These are phyloP conservation scores for Acrossocheilus wenchowensis DNA, from an alignment of 2,797 vertebrate species.

Conservation along the genomic window DNA sequence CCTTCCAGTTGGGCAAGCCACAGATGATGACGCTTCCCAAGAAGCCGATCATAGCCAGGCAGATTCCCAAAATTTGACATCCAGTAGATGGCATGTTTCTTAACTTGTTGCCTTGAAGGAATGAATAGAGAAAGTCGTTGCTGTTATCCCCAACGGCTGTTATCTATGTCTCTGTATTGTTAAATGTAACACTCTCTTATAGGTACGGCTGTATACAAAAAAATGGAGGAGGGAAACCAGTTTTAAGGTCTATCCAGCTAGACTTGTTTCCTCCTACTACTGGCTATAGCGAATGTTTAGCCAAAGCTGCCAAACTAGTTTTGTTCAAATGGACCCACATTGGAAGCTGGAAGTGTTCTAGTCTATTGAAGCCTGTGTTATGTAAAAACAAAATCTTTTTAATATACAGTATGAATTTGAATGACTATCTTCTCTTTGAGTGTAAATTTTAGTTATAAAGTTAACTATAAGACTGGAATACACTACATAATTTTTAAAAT, in stretches of 20 bases:
- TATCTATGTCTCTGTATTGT: not conserved
- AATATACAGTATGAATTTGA: not conserved
- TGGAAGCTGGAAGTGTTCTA: not conserved
- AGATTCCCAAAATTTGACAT: constrained; percentile 84
- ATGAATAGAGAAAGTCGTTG: not conserved
- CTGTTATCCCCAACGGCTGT: not conserved
- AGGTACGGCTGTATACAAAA: not conserved
- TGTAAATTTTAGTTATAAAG: not conserved
- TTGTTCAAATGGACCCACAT: not conserved
- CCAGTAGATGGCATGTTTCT: constrained; percentile 82
- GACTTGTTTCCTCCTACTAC: constrained; percentile 44
- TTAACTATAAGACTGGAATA: not conserved
- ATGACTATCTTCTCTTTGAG: not conserved
- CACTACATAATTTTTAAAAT: no score
- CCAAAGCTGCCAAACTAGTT: constrained; percentile 8
- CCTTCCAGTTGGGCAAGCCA: constrained; percentile 86
- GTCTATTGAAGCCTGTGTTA: not conserved
- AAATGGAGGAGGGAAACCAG: constrained; percentile 47
- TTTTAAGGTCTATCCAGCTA: constrained; percentile 25
- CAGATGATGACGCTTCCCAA: constrained; percentile 85
- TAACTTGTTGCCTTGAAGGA: not conserved
- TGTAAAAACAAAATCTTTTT: not conserved
- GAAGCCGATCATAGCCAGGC: constrained; percentile 84
- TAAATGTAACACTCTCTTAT: constrained; percentile 15
- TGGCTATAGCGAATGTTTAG: not conserved